Evolutionary conservation across 1,140 invertebrate species (phyloP), one percentile per base, ranked within the genome.

Genomic region (Galendromus occidentalis): DNA sequence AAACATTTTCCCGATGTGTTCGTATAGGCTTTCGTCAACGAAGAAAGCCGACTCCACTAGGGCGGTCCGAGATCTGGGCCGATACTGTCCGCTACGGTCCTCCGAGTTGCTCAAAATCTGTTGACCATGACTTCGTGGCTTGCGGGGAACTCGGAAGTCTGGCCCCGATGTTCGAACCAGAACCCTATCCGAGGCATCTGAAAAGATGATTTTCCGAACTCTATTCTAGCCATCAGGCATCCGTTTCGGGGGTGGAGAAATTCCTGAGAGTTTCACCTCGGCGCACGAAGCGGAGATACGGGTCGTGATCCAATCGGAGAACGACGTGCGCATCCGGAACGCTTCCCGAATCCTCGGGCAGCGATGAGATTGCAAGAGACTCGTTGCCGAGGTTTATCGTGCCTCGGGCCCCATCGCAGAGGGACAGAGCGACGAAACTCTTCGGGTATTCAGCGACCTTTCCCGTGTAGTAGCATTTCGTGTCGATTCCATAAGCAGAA

Each of bases 21-120:
- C 33, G 51, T 59, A 59, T 1, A 59, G 51, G 51, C 51, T 59
- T 9, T 59, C 51, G 22, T 59, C 51, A 12, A 59, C 51, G 22
- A 59, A 59, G 9, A 59, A 59, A 18, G 51, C 51, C 14, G 51
- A 17, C 9, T 59, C 51, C 14, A 59, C 51, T 5, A 59, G 4
- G 25, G 51, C 51, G 14, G 25, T 59, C 22, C 33, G 51, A 22
- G 51, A 29, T 59, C 51, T 17, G 25, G 14, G 25, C 1, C 51
- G 51, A 25, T 17, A 29, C 5, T 29, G 25, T 5, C 33, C 33
- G 1, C 14, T 9, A 59, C 51, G 51, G 2, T 18, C 14, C 6
- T 22, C 20, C 12, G 22, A 59, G 9, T 33, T 59, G 25, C 4
- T 39, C 4, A 9, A 39, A 39, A 39, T 9, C 9, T 39, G 33